phyloP scores from a whole-genome alignment of 2,888 invertebrate species.

The Lobophora halterata region DNA sequence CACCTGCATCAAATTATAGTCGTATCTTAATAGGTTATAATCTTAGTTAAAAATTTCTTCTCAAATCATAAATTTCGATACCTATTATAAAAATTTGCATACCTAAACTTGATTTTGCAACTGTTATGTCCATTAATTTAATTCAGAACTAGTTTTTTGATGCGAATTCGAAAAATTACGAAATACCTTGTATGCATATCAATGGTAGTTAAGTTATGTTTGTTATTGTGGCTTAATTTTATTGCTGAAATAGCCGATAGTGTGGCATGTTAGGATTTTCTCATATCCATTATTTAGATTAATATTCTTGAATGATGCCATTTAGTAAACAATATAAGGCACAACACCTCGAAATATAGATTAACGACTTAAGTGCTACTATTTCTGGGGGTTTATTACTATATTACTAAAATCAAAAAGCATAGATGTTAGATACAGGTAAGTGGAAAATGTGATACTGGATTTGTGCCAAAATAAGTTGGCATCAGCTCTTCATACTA shows the following conservation, averaged over 20 bases:
- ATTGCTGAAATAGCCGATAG: conserved; percentile 18
- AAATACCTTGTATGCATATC: conserved; percentile 25
- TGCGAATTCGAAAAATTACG: conserved; percentile 26
- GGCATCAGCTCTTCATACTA: conserved; percentile 30
- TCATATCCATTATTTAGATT: conserved; percentile 2
- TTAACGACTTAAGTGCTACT: too few relatives aligned
- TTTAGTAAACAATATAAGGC: too few relatives aligned
- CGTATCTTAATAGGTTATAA: too few relatives aligned
- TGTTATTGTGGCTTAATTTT: conserved; percentile 24
- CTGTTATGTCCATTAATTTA: conserved; percentile 40
- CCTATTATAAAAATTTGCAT: conserved; percentile 48
- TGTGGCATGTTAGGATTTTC: neutral
- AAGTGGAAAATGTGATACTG: conserved; percentile 29
- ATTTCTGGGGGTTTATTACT: too few relatives aligned
- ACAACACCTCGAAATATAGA: too few relatives aligned
- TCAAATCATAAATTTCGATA: conserved; percentile 48
- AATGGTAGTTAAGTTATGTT: conserved; percentile 19
- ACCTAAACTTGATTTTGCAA: conserved; percentile 44
- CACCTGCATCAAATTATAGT: too few relatives aligned
- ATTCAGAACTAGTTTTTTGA: conserved; percentile 35
- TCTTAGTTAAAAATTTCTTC: too few relatives aligned
- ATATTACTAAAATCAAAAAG: conserved; percentile 26
- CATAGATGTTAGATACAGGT: conserved; percentile 27
- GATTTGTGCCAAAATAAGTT: conserved; percentile 28
- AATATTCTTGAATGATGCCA: conserved; percentile 1